Conservation (phyloP, 2,113 vertebrate species). For the Rhynchopsitta pachyrhyncha region DNA sequence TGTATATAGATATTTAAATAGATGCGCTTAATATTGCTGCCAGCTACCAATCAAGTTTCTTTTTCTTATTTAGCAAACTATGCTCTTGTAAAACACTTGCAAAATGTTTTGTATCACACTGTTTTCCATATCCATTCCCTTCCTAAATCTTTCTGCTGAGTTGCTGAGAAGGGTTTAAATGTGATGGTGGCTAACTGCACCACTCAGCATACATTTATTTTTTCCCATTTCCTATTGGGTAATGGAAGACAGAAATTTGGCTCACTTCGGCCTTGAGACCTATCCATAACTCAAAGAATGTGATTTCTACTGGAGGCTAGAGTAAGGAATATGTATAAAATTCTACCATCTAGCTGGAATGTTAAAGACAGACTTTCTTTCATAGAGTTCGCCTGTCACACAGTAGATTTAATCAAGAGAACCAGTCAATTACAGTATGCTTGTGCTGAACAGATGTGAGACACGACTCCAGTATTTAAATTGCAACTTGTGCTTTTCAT, state of each 20-base stretch:
- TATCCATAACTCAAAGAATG: slow-evolving; percentile 55
- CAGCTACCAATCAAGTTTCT: background rate
- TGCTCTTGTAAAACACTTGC: background rate
- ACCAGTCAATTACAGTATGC: background rate
- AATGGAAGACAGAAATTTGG: slow-evolving; percentile 59
- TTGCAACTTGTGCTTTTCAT: background rate
- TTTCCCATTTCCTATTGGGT: slow-evolving; percentile 20
- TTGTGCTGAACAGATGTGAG: background rate
- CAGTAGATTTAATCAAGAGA: slow-evolving; percentile 25
- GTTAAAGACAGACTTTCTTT: background rate
- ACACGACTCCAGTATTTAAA: background rate
- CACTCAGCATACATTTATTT: background rate
- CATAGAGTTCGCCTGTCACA: slow-evolving; percentile 8
- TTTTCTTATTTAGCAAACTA: background rate
- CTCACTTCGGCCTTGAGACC: background rate
- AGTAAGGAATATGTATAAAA: background rate
- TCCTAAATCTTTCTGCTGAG: background rate
- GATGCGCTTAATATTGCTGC: background rate
- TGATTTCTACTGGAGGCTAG: slow-evolving; percentile 41
- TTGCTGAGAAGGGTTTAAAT: background rate
- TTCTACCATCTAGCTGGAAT: slow-evolving; percentile 3
- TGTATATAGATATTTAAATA: background rate
- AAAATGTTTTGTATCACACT: background rate
- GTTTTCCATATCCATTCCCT: background rate
- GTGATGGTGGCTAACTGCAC: background rate